Evolutionary conservation across 2,888 invertebrate species (phyloP), one percentile per base, ranked within the genome.

Genomic region (Halocaridina rubra): DNA sequence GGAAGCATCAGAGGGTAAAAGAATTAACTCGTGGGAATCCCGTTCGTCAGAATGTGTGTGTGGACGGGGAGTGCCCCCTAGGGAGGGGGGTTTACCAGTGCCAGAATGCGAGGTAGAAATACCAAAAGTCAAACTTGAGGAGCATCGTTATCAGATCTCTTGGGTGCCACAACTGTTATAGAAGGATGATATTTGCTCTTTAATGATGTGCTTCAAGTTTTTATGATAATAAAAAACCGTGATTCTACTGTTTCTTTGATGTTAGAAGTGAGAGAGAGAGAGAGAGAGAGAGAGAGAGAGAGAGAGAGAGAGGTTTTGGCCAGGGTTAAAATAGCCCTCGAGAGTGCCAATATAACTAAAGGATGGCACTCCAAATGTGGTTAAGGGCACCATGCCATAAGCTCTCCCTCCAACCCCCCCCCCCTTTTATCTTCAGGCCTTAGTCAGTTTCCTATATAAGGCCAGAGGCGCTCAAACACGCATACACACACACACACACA

Each of bases 201-300:
- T n/a, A n/a, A n/a, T n/a, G n/a, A n/a, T n/a, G n/a, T n/a, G n/a
- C n/a, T n/a, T n/a, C n/a, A n/a, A n/a, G n/a, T n/a, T n/a, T n/a
- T n/a, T n/a, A n/a, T n/a, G n/a, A n/a, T n/a, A n/a, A n/a, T n/a
- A n/a, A n/a, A n/a, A n/a, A n/a, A n/a, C n/a, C n/a, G n/a, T n/a
- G n/a, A n/a, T n/a, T n/a, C n/a, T n/a, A n/a, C n/a, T n/a, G n/a
- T n/a, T n/a, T n/a, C n/a, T n/a, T n/a, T n/a, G n/a, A n/a, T n/a
- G n/a, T n/a, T n/a, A n/a, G n/a, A n/a, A 71, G 30, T 30, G 27
- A 71, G 71, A 29, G 29, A 71, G 29, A 71, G 71, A 71, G 71
- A 71, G 71, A 71, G 71, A 71, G 71, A 71, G 71, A 71, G 71
- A 71, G 71, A 71, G 71, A 71, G 19, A 19, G 19, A 53, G 53